A percentile compares a stretch with the other conserved stretches of the same genome.
phyloP scores from a whole-genome alignment of 2,113 vertebrate species.

The Anolis sagrei region DNA sequence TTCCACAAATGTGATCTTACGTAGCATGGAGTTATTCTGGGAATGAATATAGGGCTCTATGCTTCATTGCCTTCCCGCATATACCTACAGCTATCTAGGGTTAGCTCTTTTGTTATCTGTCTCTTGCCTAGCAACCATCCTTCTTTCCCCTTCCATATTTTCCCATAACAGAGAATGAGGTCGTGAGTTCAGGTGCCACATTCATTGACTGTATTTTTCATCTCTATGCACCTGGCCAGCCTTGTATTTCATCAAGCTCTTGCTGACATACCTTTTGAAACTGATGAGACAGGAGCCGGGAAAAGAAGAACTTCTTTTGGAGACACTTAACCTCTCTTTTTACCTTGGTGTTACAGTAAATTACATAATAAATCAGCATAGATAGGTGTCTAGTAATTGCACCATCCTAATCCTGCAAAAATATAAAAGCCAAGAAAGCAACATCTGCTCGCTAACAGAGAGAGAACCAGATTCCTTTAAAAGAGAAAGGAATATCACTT shows the following conservation, averaged over 20 bases:
- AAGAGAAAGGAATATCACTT: neutral
- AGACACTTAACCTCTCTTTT: neutral
- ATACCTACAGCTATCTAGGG: neutral
- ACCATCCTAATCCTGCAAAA: neutral
- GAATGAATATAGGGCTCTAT: neutral
- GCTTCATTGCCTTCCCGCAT: neutral
- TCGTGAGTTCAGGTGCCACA: neutral
- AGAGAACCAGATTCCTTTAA: neutral
- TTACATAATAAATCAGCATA: neutral
- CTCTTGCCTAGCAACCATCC: neutral
- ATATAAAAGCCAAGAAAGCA: neutral
- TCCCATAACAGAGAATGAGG: neutral
- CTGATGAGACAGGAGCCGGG: neutral
- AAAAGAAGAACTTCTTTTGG: neutral
- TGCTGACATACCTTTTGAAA: neutral
- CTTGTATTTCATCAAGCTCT: neutral
- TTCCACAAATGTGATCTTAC: neutral
- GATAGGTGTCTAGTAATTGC: neutral
- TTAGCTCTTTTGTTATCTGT: neutral
- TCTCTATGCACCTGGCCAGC: neutral
- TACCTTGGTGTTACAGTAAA: neutral
- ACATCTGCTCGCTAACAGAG: neutral
- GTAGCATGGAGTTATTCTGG: neutral
- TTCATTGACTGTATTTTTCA: neutral
- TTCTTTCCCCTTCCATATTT: neutral